Percentiles rank a stretch among this genome's conserved stretches.
Evolutionary conservation across 2,888 invertebrate species (phyloP).

Genomic region (Scaptomyza reducta): DNA sequence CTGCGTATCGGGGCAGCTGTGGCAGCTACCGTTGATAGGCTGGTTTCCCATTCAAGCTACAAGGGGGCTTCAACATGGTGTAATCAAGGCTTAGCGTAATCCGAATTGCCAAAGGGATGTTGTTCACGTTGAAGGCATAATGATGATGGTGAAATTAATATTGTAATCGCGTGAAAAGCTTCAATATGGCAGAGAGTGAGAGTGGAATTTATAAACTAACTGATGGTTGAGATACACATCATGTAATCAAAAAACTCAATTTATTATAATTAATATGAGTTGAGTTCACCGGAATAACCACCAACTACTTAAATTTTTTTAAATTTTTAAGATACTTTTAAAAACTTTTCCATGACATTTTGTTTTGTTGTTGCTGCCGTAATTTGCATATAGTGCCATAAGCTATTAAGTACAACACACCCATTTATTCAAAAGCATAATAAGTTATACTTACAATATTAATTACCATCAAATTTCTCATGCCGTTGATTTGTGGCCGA

Average conservation of each 20-base stretch:
- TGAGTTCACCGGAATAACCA: neutral
- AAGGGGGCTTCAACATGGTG: slow-evolving; percentile 26
- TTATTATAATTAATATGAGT: neutral
- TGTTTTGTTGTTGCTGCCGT: neutral
- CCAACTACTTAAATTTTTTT: neutral
- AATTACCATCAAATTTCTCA: slow-evolving; percentile 78
- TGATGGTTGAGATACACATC: neutral
- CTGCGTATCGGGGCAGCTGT: slow-evolving; percentile 46
- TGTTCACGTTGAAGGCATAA: slow-evolving; percentile 36
- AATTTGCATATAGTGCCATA: slow-evolving; percentile 44
- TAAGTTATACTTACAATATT: slow-evolving; percentile 75
- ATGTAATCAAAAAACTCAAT: neutral
- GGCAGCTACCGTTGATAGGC: slow-evolving; percentile 61
- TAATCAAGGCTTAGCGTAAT: slow-evolving; percentile 50
- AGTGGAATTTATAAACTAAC: neutral
- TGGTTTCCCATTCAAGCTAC: slow-evolving; percentile 42
- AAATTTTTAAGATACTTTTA: neutral
- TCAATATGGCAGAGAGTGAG: slow-evolving; percentile 7
- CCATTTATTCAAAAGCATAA: slow-evolving; percentile 55
- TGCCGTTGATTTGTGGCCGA: slow-evolving; percentile 74
- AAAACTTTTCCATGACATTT: slow-evolving; percentile 39
- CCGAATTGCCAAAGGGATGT: slow-evolving; percentile 17
- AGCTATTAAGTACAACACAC: slow-evolving; percentile 68
- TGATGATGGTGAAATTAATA: slow-evolving; percentile 70
- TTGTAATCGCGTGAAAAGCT: slow-evolving; percentile 30